Evolutionary conservation across 1,140 invertebrate species (phyloP), one percentile per base, ranked within the genome.

Genomic region (Drosophila grimshawi): DNA sequence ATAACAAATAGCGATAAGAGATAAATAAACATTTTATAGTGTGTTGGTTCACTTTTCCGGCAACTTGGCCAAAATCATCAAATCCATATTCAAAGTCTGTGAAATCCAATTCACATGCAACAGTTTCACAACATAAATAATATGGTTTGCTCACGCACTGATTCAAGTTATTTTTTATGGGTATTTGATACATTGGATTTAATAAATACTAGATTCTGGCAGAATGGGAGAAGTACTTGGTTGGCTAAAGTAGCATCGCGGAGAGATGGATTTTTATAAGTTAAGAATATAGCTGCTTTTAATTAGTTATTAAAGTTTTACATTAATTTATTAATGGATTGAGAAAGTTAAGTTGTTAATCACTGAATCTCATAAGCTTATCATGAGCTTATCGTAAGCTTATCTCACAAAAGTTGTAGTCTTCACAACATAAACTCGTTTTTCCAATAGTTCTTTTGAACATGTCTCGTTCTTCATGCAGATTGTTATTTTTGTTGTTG

Each of bases 21-120:
- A 72, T 67, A 72, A 72, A 67, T 72, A 72, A 72, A 72, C 70
- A 72, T 67, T 72, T 72, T 60, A 72, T 72, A 53, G 63, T 53
- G 10, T 55, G 35, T 59, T 56, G 43, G 32, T 46, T 39, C 29
- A 33, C 27, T 56, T 57, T 56, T 64, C 2, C 41, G 0, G 32
- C 39, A 55, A 56, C 57, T 19, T 56, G 53, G 35, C 48, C 61
- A 49, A 51, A 65, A 56, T 37, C 30, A 45, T 30, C 39, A 11
- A 55, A 65, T 55, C 49, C 67, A 52, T 49, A 69, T 52, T 69
- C 49, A 49, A 65, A 56, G 11, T 43, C 43, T 30, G 45, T 62
- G 29, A 53, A 46, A 68, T 33, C 5, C 8, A 27, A 43, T 64
- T 52, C 51, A 46, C 46, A 66, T 72, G 62, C 53, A 69, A 56